Evolutionary conservation across 2,888 invertebrate genomes (phyloP), one percentile per base, ranked within the genome.

Genomic region (Eudemis profundana): DNA sequence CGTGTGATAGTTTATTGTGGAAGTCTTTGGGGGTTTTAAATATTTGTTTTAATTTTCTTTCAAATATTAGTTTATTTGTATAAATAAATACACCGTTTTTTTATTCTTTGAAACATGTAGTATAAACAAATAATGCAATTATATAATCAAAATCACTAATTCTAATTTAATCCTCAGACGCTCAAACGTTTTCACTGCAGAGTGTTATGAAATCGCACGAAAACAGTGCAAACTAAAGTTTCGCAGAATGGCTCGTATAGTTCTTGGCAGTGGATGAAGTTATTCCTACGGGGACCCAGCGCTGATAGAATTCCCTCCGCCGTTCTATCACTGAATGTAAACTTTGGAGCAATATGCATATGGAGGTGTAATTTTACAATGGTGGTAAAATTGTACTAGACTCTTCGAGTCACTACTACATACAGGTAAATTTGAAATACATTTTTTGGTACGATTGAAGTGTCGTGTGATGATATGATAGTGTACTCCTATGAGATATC

Each of bases 311-410:
- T 56, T 56, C 56, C 56, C 56, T 19, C 4, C 56, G 29, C 42
- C 56, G 56, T 42, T 56, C 56, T 56, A 56, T 56, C 56, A 56
- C 42, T 56, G 44, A 56, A 44, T 44, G 56, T 44, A 56, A 56
- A 56, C 56, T 56, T 56, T 17, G 27, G 12, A 56, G 29, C 42
- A 44, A 56, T 56, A 56, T 56, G 44, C 44, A 56, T 56, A 56
- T 56, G 42, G 42, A 56, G 42, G 42, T 56, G 56, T 44, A 2
- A 44, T 44, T 44, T 44, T 56, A 29, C 42, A 56, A 56, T 56
- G 42, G 29, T 23, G 19, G 56, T 54, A 44, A 56, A 56, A 56
- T 44, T 56, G 17, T 42, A 42, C 19, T 10, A 29, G 49, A 23
- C 36, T 42, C 7, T 42, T 54, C 54, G 17, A 54, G 23, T 54